Conservation (phyloP, 2,113 vertebrate species). For the Pithys albifrons region DNA sequence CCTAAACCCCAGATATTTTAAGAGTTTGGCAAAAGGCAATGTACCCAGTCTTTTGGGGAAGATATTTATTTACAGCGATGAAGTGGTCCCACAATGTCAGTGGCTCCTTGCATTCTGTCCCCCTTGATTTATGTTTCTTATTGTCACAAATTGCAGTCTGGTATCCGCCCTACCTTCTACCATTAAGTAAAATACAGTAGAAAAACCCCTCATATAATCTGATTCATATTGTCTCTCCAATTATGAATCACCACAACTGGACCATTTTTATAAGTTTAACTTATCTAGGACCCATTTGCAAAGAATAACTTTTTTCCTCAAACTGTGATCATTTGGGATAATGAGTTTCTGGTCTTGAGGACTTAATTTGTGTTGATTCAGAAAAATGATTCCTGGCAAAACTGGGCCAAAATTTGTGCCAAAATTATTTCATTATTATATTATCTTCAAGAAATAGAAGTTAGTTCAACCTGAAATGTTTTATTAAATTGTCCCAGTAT, state of each 20-base stretch:
- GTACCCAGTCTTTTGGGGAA: not conserved
- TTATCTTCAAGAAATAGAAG: not conserved
- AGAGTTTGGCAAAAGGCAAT: not conserved
- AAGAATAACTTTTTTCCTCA: not conserved
- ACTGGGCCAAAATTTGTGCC: not conserved
- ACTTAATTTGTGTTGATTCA: not conserved
- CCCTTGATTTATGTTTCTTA: not conserved
- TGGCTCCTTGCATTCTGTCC: not conserved
- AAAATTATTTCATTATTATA: not conserved
- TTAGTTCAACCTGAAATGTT: not conserved
- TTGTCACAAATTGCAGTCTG: not conserved
- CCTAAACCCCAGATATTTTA: not conserved
- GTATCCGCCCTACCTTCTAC: not conserved
- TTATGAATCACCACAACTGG: not conserved
- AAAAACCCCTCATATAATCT: not conserved
- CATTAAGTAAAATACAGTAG: not conserved
- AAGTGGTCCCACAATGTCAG: not conserved
- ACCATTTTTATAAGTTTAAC: not conserved
- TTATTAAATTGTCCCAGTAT: not conserved
- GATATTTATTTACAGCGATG: not conserved
- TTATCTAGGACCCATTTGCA: not conserved
- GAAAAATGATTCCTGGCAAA: not conserved
- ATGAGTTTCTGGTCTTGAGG: not conserved
- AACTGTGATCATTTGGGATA: not conserved
- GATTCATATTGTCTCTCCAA: not conserved